Evolutionary conservation across 2,888 invertebrate species (phyloP).

Genomic region (Esperia sulphurella): DNA sequence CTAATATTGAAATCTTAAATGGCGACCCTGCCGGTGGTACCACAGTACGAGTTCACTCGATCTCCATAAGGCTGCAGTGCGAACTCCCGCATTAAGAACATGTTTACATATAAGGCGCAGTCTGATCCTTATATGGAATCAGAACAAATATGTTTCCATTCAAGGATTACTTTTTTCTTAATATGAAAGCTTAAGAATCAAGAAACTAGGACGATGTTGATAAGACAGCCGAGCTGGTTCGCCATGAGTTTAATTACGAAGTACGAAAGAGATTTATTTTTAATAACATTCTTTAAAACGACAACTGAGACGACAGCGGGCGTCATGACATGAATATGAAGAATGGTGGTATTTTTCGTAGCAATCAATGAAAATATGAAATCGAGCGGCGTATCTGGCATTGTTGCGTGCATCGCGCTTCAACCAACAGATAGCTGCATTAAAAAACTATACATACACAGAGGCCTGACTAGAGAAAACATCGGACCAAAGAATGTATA

Average conservation of each 20-base stretch:
- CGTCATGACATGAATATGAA: constrained; percentile 17
- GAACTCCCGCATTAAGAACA: constrained; percentile 61
- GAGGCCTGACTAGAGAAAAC: constrained; percentile 12
- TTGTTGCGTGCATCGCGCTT: constrained; percentile 15
- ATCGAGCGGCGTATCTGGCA: constrained; percentile 14
- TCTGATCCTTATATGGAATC: constrained; percentile 51
- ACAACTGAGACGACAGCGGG: too few relatives aligned
- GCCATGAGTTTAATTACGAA: constrained; percentile 1
- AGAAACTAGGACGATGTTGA: constrained; percentile 33
- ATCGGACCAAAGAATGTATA: constrained; percentile 12
- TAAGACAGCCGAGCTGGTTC: constrained; percentile 14
- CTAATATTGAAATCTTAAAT: constrained; percentile 42
- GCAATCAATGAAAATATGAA: constrained; percentile 21
- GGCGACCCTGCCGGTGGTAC: constrained; percentile 21
- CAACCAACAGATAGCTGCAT: constrained; percentile 7
- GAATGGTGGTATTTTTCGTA: constrained; percentile 8
- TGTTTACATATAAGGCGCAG: constrained; percentile 71
- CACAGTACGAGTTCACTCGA: constrained; percentile 39
- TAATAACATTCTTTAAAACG: too few relatives aligned
- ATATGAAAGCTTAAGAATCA: constrained; percentile 27
- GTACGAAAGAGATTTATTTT: not conserved
- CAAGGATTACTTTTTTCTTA: constrained; percentile 49
- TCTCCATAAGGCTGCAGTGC: constrained; percentile 61
- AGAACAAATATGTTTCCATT: constrained; percentile 60
- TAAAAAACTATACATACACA: constrained; percentile 21